phyloP scores from a whole-genome alignment of 2,888 invertebrate genomes.

The Erebia epiphron region DNA sequence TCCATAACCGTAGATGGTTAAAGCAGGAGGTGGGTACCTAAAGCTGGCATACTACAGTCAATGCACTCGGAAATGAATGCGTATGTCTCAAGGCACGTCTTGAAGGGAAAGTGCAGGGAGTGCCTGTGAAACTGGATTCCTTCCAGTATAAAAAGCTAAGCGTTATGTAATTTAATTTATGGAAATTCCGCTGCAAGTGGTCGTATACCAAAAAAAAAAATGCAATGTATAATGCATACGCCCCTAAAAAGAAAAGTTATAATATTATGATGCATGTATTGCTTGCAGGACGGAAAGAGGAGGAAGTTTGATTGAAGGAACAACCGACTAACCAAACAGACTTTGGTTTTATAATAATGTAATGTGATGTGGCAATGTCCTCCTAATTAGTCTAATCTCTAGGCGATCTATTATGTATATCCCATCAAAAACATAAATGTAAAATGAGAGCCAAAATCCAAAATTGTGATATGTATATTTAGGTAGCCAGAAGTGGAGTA shows the following conservation, averaged over 20 bases:
- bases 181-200: conserved; percentile 17
- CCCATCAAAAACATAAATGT: too few relatives aligned
- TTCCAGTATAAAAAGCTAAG: conserved; percentile 29
- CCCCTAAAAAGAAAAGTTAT: neutral
- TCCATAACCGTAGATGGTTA: neutral
- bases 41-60: conserved; percentile 7
- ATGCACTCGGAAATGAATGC: conserved; percentile 21
- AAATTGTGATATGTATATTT: too few relatives aligned
- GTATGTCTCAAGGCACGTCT: conserved; percentile 23
- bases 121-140: conserved; percentile 38
- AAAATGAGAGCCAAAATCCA: too few relatives aligned
- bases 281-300: too few relatives aligned
- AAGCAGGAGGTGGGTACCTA: neutral
- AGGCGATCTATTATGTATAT: too few relatives aligned
- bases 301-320: too few relatives aligned
- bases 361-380: too few relatives aligned
- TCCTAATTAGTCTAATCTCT: too few relatives aligned
- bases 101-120: conserved; percentile 38
- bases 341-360: too few relatives aligned
- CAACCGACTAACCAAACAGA: too few relatives aligned
- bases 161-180: conserved; percentile 34
- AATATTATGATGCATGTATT: too few relatives aligned
- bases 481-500: too few relatives aligned
- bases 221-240: neutral
- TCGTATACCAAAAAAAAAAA: conserved; percentile 1